Evolutionary conservation across 2,888 invertebrate species (phyloP), one percentile per base, ranked within the genome.

Genomic region (Sylvicola cinctus): DNA sequence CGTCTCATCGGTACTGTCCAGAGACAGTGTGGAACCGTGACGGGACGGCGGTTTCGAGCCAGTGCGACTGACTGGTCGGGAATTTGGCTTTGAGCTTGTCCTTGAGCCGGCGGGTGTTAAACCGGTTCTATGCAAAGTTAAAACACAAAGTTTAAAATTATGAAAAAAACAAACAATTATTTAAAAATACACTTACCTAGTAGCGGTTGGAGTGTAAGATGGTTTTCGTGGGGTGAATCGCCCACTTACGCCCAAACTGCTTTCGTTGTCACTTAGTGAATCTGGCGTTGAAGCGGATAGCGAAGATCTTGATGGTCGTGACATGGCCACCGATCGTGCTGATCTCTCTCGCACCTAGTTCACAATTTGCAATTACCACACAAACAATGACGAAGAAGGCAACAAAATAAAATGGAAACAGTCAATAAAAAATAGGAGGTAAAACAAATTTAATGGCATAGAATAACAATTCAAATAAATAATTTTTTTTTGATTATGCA

Each of bases 41-140:
- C 90, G 73, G 44, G 90, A 90, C 15, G 88, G 83, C 42, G 91
- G 90, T 57, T 90, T 87, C 40, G 85, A 85, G 39, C 85, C 84
- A 39, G 80, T 70, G 44, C 88, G 67, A 43, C 85, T 84, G 23
- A 78, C 76, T 30, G 87, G 80, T 46, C 87, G 68, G 38, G 87
- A 87, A 38, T 77, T 73, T 29, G 88, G 87, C 50, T 88, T 70
- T 40, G 74, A 75, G 41, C 74, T 71, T 27, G 70, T 68, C 42
- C 64, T 55, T 34, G 78, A 79, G 34, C 78, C 79, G 48, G 77
- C 78, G 39, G 81, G 80, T 31, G 81, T 81, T 42, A 78, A 53
- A 17, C 71, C 71, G 32, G 71, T 71, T 20, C 20, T 20, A n/a
- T n/a, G n/a, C n/a, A 20, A 20, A 20, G 8, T 20, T 13, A 20